Evolutionary conservation across 2,797 vertebrate species (phyloP).

Genomic region (Pelobates cultripes): DNA sequence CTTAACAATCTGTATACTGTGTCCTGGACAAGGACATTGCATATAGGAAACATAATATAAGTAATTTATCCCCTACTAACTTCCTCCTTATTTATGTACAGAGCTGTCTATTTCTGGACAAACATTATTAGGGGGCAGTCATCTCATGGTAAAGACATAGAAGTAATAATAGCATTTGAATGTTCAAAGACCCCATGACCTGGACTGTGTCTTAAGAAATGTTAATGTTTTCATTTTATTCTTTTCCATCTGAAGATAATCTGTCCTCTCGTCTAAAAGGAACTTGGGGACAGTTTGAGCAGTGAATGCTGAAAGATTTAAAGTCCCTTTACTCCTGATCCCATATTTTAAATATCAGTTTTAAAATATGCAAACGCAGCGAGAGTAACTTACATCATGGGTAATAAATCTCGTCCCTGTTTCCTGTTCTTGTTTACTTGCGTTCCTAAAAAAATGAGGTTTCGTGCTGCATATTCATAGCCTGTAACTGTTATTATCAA

Average conservation of each 20-base stretch:
- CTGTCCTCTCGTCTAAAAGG: constrained; percentile 3
- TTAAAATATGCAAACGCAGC: constrained; percentile 2
- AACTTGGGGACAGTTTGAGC: neutral
- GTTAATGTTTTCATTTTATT: neutral
- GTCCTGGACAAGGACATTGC: no score
- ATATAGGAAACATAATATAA: no score
- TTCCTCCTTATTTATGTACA: no score
- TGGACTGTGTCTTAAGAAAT: neutral
- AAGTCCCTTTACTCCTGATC: constrained; percentile 8
- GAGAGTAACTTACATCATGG: neutral
- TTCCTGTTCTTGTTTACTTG: neutral
- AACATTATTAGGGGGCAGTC: no score
- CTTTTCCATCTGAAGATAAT: neutral
- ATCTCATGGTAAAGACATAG: no score
- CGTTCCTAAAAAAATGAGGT: neutral
- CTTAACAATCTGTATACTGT: no score
- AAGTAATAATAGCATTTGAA: neutral
- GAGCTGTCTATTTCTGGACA: no score
- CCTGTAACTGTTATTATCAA: neutral
- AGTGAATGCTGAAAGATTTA: neutral
- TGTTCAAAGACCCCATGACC: neutral
- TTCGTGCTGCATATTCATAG: neutral
- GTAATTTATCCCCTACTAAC: no score
- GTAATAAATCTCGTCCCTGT: neutral
- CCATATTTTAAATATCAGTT: neutral